Conservation (phyloP, 2,888 invertebrate species). For the Ennomos erosarius region DNA sequence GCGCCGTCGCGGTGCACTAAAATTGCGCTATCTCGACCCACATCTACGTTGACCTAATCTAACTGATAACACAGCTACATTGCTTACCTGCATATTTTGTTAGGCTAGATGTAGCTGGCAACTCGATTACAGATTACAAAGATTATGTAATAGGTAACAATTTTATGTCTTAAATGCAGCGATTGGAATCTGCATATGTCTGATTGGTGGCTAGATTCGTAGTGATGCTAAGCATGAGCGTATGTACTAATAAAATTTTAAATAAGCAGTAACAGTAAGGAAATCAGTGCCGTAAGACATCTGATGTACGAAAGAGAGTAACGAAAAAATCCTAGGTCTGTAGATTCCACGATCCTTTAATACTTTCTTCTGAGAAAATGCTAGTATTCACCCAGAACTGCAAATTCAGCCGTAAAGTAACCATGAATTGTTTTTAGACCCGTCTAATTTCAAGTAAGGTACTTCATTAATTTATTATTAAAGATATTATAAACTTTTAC, state of each 20-base stretch:
- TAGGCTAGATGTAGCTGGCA: not conserved
- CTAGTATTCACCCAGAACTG: too few relatives aligned
- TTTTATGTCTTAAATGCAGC: not conserved
- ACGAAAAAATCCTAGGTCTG: too few relatives aligned
- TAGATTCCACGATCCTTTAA: too few relatives aligned
- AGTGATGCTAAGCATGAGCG: slow-evolving; percentile 9
- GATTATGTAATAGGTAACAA: too few relatives aligned
- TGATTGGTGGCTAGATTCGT: slow-evolving; percentile 4
- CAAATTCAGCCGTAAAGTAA: too few relatives aligned
- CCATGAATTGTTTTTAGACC: too few relatives aligned
- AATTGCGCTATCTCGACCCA: slow-evolving; percentile 25
- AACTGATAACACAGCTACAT: slow-evolving; percentile 19
- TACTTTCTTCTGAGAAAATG: too few relatives aligned
- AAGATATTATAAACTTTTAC: too few relatives aligned
- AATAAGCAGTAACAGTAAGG: slow-evolving; percentile 4
- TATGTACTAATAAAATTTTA: not conserved
- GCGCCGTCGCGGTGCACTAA: slow-evolving; percentile 15
- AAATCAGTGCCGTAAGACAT: not conserved
- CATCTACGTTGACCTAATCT: slow-evolving; percentile 26
- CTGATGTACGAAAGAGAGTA: too few relatives aligned
- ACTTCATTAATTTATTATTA: too few relatives aligned
- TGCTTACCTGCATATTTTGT: slow-evolving; percentile 10
- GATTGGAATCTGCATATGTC: slow-evolving; percentile 14
- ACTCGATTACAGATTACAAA: not conserved
- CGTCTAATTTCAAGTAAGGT: too few relatives aligned